These are phyloP conservation scores for Micromesistius poutassou DNA, from an alignment of 2,797 vertebrate species.

Conservation along the genomic window DNA sequence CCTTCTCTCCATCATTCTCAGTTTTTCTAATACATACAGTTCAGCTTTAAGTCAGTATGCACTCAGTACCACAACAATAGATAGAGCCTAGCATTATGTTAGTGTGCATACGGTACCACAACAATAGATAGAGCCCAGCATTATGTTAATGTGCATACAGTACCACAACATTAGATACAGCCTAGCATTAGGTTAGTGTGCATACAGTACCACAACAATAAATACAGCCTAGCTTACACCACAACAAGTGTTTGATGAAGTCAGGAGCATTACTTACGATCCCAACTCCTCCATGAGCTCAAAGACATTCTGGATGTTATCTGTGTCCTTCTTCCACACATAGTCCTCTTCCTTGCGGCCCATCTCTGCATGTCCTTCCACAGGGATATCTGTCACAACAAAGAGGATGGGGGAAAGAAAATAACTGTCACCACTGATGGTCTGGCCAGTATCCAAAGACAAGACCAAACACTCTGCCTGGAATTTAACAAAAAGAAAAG, in stretches of 20 bases:
- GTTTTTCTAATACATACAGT: not conserved
- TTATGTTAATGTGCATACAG: too few species aligned
- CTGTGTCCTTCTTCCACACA: constrained; percentile 90
- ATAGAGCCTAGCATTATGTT: too few species aligned
- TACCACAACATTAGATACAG: too few species aligned
- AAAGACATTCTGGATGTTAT: constrained; percentile 91
- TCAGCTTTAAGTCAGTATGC: too few species aligned
- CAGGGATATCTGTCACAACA: constrained; percentile 69
- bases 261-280: constrained; percentile 80
- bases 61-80: too few species aligned
- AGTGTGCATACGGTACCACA: too few species aligned
- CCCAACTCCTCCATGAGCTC: constrained; percentile 92
- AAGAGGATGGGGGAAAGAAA: not conserved
- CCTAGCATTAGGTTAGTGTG: too few species aligned
- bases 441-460: not conserved
- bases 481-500: not conserved
- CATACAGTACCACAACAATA: too few species aligned
- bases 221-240: not conserved
- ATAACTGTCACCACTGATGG: not conserved
- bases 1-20: not conserved
- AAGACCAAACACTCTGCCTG: not conserved
- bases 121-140: too few species aligned
- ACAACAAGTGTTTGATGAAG: not conserved
- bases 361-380: constrained; percentile 79
- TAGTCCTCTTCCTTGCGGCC: constrained; percentile 80